phyloP scores from a whole-genome alignment of 30 jellyfish, hydroid and myxozoan genomes.

The Sanderia malayensis region DNA sequence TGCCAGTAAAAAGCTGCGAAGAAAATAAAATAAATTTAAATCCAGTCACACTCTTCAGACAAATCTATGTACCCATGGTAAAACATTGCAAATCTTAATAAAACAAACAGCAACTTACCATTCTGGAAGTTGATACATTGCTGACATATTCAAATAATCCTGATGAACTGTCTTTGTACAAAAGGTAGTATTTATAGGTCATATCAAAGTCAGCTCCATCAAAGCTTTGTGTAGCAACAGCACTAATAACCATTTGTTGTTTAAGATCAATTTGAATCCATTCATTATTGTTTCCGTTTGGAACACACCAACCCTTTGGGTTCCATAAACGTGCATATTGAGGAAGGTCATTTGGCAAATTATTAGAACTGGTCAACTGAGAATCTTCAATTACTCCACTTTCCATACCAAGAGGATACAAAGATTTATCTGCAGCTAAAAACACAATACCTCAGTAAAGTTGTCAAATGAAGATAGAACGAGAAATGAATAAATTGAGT shows the following conservation, averaged over 20 bases:
- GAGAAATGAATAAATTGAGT: too few species aligned
- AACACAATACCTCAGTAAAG: too few species aligned
- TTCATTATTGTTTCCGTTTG: neutral
- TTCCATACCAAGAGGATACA: constrained; percentile 58
- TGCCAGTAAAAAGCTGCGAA: constrained; percentile 29
- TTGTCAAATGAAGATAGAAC: too few species aligned
- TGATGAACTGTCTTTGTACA: constrained; percentile 13
- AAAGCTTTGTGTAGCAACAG: constrained; percentile 44
- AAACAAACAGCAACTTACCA: constrained; percentile 2
- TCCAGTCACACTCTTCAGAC: too few species aligned
- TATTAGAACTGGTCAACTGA: constrained; percentile 23
- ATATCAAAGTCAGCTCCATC: constrained; percentile 6
- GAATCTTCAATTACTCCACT: constrained; percentile 39
- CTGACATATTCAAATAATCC: constrained; percentile 7
- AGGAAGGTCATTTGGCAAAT: constrained; percentile 8
- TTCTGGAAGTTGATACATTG: neutral
- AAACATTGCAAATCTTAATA: too few species aligned
- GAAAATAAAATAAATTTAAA: too few species aligned
- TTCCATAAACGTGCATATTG: constrained; percentile 28
- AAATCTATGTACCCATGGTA: too few species aligned
- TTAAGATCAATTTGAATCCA: constrained; percentile 47
- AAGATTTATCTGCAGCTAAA: constrained; percentile 28
- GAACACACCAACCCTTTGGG: constrained; percentile 70
- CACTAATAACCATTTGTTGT: constrained; percentile 44
- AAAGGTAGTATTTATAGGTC: constrained; percentile 24